A percentile compares a stretch with the other conserved stretches of the same genome.
phyloP scores from a whole-genome alignment of 2,888 invertebrate species.

The Molanna angustata region DNA sequence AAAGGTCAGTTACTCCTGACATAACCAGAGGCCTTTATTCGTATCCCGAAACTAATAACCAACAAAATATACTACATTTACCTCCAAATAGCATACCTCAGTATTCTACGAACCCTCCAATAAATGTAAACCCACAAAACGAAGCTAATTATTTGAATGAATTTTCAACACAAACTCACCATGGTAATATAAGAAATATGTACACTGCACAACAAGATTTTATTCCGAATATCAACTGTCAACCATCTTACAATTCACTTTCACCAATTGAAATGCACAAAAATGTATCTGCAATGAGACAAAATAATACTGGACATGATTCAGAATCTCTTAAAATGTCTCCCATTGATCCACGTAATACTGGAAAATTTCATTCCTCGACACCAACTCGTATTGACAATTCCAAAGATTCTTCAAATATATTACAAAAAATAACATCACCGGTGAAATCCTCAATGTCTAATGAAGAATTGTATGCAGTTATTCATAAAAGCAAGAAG shows the following conservation, averaged over 20 bases:
- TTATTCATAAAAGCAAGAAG: constrained; percentile 75
- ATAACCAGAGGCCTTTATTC: constrained; percentile 21
- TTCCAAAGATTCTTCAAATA: constrained; percentile 38
- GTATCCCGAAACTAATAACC: constrained; percentile 2
- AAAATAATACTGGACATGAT: constrained; percentile 12
- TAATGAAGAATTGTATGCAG: constrained; percentile 74
- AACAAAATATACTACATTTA: neutral
- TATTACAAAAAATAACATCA: constrained; percentile 51
- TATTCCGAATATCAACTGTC: neutral
- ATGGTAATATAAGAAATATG: too few species aligned
- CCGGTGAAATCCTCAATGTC: constrained; percentile 73
- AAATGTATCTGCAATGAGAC: constrained; percentile 13
- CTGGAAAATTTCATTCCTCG: constrained; percentile 63
- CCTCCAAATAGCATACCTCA: neutral
- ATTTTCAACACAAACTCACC: neutral
- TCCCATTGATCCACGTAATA: constrained; percentile 64
- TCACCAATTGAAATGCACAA: constrained; percentile 23
- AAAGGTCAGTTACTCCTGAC: constrained; percentile 23
- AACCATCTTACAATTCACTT: neutral
- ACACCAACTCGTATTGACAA: constrained; percentile 61
- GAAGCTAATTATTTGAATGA: neutral
- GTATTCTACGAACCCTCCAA: constrained; percentile 1
- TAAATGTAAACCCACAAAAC: neutral
- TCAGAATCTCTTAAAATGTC: constrained; percentile 58
- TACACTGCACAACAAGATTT: neutral